Base-by-base conservation (phyloP, 2,888 invertebrate species). In the Charanyca ferruginea region DNA sequence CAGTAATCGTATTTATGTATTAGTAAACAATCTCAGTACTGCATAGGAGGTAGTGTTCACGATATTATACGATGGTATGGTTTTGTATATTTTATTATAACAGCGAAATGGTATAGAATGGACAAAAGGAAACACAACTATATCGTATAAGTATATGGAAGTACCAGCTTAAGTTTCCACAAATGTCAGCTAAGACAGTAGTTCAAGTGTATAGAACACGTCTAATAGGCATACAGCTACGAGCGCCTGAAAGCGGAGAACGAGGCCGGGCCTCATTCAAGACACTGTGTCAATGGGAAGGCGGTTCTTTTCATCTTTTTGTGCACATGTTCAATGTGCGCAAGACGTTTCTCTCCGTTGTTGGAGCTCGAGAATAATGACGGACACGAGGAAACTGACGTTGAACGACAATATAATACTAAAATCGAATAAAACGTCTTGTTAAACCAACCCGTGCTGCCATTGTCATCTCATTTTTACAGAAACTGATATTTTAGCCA, bases 181-280 rank as follows among this genome's bases (percentile, higher is more conserved):
- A 79, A 83, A 84, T 78, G 77, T 75, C 78, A 62, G 76, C 67
- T 77, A 70, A 80, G 81, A 80, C 74, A 75, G 82, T 77, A 77
- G 81, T 79, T 83, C 60, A 79, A 82, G 76, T 83, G 80, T 81
- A 86, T 81, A 86, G 84, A 80, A 79, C 82, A 78, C 76, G 78
- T 75, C 85, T 88, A 87, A 88, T 86, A 86, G 86, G 85, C 85
- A 86, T 82, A 83, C 81, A 83, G 84, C 85, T 85, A 81, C 80
- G 83, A 83, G 85, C 85, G 88, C 82, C 87, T 90, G 89, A 89
- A 92, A 91, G 88, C 88, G 83, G 78, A 87, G 87, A 93, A 91
- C 88, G 92, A 92, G 93, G 93, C 89, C 93, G 89, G 75, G 84
- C 81, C 89, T 88, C 89, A 90, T 94, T 93, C 91, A 92, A 88